These are phyloP conservation scores for Drosophila borborema DNA, from an alignment of 2,888 invertebrate species.

Conservation along the genomic window DNA sequence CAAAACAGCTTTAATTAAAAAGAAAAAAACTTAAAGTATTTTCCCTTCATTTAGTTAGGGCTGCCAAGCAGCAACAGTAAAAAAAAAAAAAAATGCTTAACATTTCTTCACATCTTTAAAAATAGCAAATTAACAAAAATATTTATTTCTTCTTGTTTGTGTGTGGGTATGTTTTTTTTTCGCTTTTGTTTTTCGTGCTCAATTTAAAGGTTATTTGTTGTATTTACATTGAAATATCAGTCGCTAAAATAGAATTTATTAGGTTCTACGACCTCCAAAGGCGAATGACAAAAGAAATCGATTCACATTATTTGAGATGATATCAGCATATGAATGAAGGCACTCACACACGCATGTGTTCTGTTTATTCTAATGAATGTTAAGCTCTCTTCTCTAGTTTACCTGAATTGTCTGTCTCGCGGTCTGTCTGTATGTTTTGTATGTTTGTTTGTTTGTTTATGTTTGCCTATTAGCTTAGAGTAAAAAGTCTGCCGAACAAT, in stretches of 20 bases:
- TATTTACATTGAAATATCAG: constrained; percentile 15
- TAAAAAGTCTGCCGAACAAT: constrained; percentile 26
- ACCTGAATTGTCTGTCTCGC: constrained; percentile 24
- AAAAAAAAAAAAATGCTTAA: background rate
- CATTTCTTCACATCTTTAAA: constrained; percentile 14
- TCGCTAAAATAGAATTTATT: constrained; percentile 31
- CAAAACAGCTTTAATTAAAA: background rate
- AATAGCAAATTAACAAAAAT: constrained; percentile 11
- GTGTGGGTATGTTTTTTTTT: background rate
- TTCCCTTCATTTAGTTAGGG: background rate
- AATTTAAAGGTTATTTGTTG: constrained; percentile 15
- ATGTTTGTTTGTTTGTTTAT: constrained; percentile 35
- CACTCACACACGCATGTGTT: background rate
- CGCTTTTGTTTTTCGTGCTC: constrained; percentile 10
- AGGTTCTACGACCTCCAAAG: constrained; percentile 45
- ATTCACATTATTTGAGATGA: constrained; percentile 44
- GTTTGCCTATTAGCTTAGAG: constrained; percentile 38
- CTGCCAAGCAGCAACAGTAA: background rate
- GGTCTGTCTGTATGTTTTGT: no score
- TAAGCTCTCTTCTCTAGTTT: constrained; percentile 20
- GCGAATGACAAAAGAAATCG: constrained; percentile 40
- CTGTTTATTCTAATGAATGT: constrained; percentile 32
- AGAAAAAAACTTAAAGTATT: background rate
- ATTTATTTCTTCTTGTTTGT: background rate
- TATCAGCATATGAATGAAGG: constrained; percentile 62